Evolutionary conservation across 1,140 invertebrate species (phyloP), one percentile per base, ranked within the genome.

Genomic region (Cotesia typhae): DNA sequence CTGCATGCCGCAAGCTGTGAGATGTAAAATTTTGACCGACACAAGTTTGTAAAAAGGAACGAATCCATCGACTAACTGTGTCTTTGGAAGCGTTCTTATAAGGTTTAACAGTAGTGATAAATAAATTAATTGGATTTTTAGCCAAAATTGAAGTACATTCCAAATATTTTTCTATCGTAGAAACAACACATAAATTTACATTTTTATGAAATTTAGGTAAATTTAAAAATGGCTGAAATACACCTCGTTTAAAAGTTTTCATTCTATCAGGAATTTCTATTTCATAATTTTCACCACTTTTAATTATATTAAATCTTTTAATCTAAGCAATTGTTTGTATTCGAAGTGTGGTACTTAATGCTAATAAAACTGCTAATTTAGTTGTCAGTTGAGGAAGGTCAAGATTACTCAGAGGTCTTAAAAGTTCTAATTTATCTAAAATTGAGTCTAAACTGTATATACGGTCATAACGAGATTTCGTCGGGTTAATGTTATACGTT

Each of bases 341-440:
- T 4, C 69, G 7, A 52, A 71, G 69, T 3, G 68, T 69, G 10
- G 73, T 71, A 17, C 53, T 14, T 64, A 71, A 64, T 4, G 65
- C 73, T 38, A 74, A n/a, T 64, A 74, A 64, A n/a, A 74, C 36
- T 4, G 70, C 0, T 9, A 67, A 57, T 60, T 71, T 74, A 53
- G 17, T 36, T 17, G 65, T 71, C 6, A 74, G 20, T 28, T 71
- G 28, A 17, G 12, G 6, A 14, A 68, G 41, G 10, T 74, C 70
- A 37, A 47, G 41, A 6, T 47, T 10, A 47, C 2, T 47, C 9
- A 47, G 5, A 47, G 41, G 41, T 6, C 41, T 47, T 47, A 6
- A 47, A 47, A 10, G 1, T 47, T 47, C 41, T 10, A 47, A 7
- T 6, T 47, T 47, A 9, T 47, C 10, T 47, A 47, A 47, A 6